Evolutionary conservation across 2,797 vertebrate species (phyloP), one percentile per base, ranked within the genome.

Genomic region (Phrynocephalus forsythii): DNA sequence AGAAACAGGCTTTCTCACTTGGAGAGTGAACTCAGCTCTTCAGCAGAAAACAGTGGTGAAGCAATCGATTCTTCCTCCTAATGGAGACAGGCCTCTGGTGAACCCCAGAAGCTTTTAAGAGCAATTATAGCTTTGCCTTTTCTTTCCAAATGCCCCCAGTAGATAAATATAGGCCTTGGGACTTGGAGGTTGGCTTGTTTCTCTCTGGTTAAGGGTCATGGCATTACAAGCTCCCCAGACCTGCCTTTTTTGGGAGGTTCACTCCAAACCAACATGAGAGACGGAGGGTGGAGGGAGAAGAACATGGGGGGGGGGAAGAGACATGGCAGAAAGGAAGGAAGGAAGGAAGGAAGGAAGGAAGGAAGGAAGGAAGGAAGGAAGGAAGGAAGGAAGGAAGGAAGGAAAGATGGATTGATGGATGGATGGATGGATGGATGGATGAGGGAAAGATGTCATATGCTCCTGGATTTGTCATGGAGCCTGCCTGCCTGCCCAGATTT

Each of bases 21-120:
- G 20, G 79, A 26, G 28, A 26, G 18, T 5, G 22, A 44, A 44
- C 38, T 44, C 38, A 44, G 38, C 38, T 44, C 38, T 44, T 44
- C 38, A 87, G 66, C 87, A 87, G 76, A 82, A n/a, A 50, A 66
- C 69, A 79, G 77, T 33, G 71, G 89, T 28, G 71, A 33, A 22
- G 66, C 77, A 84, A 87, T 90, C 77, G 11, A 90, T 90, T 63
- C 16, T 69, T 7, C 52, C n/a, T 44, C 30, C 72, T 87, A 20
- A 60, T 81, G 79, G 66, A 56, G n/a, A 30, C 15, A 4, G 22
- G 30, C 50, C 16, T 68, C 22, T 50, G 71, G 38, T 60, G 48
- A 73, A 79, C 68, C 88, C 50, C 24, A 20, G 67, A 87, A 83
- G 82, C 85, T 90, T 87, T 90, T 87, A 87, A 80, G 66, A 63